Conservation (phyloP, 2,888 invertebrate genomes). For the Andrena trimmerana region DNA sequence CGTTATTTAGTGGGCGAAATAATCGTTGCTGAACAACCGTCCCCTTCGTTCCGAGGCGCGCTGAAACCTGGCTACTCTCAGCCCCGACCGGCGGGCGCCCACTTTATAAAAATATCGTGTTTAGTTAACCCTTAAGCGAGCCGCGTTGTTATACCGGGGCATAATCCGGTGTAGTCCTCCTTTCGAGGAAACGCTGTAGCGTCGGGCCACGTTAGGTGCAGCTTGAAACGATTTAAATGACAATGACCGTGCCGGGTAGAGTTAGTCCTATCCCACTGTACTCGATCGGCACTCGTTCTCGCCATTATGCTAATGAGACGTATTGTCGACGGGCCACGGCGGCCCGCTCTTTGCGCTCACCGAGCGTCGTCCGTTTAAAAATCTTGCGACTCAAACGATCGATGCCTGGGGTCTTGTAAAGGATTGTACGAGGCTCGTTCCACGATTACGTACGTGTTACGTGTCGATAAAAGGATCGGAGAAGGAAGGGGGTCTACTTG, state of each 20-base stretch:
- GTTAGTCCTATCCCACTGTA: conserved; percentile 42
- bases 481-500: not conserved
- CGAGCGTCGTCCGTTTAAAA: not conserved
- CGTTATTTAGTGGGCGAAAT: conserved; percentile 47
- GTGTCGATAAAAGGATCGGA: not conserved
- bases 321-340: conserved; percentile 48
- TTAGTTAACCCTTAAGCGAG: not conserved
- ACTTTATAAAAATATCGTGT: not conserved
- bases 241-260: conserved; percentile 60
- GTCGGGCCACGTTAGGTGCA: conserved; percentile 18
- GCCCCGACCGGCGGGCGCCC: not conserved
- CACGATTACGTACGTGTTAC: not conserved
- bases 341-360: not conserved
- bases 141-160: not conserved
- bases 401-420: not conserved
- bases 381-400: conserved; percentile 10
- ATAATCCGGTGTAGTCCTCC: not conserved
- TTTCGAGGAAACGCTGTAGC: conserved; percentile 6
- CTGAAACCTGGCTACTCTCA: conserved; percentile 6
- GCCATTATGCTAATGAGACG: conserved; percentile 67
- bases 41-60: conserved; percentile 13
- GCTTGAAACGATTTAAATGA: conserved; percentile 62
- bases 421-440: not conserved
- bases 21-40: conserved; percentile 34
- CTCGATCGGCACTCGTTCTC: conserved; percentile 58